Conservation (phyloP, 2,113 vertebrate genomes). For the Pluvianellus socialis region DNA sequence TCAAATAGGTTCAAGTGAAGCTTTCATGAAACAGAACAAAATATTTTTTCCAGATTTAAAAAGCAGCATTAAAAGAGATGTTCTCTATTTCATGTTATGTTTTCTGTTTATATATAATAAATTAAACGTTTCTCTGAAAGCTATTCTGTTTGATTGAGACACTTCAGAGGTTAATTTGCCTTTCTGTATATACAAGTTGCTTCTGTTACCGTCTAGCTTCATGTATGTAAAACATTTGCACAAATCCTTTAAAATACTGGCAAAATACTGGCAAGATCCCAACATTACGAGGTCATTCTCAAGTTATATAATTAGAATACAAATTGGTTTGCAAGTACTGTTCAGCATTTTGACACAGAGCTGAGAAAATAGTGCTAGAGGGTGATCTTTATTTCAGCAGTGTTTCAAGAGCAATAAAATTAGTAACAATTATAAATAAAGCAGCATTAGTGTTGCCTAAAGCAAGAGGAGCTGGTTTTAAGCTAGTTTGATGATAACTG, state of each 20-base stretch:
- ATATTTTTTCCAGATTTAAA: neutral
- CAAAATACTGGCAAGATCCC: neutral
- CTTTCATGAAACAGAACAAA: neutral
- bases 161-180: neutral
- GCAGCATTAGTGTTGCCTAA: neutral
- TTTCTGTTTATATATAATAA: neutral
- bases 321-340: slow-evolving; percentile 30
- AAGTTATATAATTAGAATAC: slow-evolving; percentile 43
- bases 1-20: neutral
- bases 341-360: slow-evolving; percentile 4
- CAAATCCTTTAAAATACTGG: slow-evolving; percentile 5
- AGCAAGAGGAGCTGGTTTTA: neutral
- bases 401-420: slow-evolving; percentile 51
- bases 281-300: neutral
- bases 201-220: neutral
- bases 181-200: neutral
- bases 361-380: slow-evolving; percentile 43
- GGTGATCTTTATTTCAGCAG: neutral
- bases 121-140: neutral
- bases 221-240: neutral
- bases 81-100: neutral
- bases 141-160: neutral
- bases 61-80: neutral
- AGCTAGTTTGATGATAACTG: neutral
- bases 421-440: slow-evolving; percentile 31